Conservation (phyloP, 1,140 invertebrate genomes). For the Eulimnadia texana region DNA sequence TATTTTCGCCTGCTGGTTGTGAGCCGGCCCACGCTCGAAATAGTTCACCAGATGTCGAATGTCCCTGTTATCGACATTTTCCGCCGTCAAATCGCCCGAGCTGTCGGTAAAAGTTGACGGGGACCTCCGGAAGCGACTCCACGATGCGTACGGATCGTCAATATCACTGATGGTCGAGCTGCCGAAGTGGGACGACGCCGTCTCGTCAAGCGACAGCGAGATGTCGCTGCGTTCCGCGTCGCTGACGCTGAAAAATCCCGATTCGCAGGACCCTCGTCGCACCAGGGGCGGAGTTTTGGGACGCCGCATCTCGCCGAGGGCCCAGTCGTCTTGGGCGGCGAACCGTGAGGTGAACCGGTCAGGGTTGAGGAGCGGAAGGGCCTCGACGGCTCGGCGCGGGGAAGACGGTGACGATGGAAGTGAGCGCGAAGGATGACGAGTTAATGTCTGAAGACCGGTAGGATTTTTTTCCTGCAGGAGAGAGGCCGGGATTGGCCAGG, state of each 20-base stretch:
- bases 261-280: conserved; percentile 69
- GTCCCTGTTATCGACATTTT: conserved; percentile 40
- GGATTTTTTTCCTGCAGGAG: neutral
- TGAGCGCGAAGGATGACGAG: conserved; percentile 14
- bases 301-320: conserved; percentile 7
- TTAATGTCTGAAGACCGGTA: neutral
- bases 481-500: conserved; percentile 33
- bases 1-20: neutral
- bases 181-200: conserved; percentile 32
- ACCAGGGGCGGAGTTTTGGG: conserved; percentile 32
- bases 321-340: conserved; percentile 16
- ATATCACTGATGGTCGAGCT: conserved; percentile 24
- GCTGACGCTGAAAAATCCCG: conserved; percentile 71
- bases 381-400: conserved; percentile 1
- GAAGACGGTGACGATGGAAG: conserved; percentile 14
- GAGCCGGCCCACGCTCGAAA: conserved; percentile 50
- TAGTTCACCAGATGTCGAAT: conserved; percentile 77
- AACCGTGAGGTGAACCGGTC: neutral
- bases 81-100: conserved; percentile 66
- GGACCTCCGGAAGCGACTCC: conserved; percentile 39
- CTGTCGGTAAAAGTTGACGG: conserved; percentile 74
- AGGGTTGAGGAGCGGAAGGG: conserved; percentile 22
- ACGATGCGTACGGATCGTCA: conserved; percentile 40
- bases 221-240: conserved; percentile 41
- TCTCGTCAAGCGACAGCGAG: conserved; percentile 22